phyloP scores from a whole-genome alignment of 2,113 vertebrate genomes.

The Riparia riparia region DNA sequence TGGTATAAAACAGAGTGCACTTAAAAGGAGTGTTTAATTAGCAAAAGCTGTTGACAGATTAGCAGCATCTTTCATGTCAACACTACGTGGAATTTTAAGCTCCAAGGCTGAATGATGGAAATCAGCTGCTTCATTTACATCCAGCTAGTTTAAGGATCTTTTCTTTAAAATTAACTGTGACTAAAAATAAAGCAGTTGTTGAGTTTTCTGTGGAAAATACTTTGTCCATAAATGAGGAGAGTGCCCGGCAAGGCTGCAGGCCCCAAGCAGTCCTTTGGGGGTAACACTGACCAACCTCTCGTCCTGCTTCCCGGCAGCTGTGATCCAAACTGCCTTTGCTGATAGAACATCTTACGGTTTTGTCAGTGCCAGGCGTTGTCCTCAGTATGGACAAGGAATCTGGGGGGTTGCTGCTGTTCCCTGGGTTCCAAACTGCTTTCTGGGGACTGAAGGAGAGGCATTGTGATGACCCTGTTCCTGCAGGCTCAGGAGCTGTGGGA shows the following conservation, averaged over 20 bases:
- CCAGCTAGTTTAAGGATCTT: neutral
- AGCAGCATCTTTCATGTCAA: neutral
- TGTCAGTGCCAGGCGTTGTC: neutral
- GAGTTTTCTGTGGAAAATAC: conserved; percentile 15
- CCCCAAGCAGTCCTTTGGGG: neutral
- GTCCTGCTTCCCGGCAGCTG: neutral
- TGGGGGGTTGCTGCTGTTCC: neutral
- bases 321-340: neutral
- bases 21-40: neutral
- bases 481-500: rapidly evolving
- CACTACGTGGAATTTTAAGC: neutral
- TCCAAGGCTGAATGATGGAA: neutral
- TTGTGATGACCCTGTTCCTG: rapidly evolving
- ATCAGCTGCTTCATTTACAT: conserved; percentile 3
- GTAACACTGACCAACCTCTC: rapidly evolving
- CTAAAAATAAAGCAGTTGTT: conserved; percentile 4
- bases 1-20: neutral
- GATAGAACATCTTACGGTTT: rapidly evolving
- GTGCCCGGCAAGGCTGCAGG: neutral
- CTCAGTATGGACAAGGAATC: neutral
- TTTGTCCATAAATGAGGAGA: conserved; percentile 4
- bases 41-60: neutral
- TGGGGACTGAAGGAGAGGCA: neutral
- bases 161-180: neutral
- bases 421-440: rapidly evolving